Evolutionary conservation across 2,888 invertebrate species (phyloP).

Genomic region (Bembecia ichneumoniformis): DNA sequence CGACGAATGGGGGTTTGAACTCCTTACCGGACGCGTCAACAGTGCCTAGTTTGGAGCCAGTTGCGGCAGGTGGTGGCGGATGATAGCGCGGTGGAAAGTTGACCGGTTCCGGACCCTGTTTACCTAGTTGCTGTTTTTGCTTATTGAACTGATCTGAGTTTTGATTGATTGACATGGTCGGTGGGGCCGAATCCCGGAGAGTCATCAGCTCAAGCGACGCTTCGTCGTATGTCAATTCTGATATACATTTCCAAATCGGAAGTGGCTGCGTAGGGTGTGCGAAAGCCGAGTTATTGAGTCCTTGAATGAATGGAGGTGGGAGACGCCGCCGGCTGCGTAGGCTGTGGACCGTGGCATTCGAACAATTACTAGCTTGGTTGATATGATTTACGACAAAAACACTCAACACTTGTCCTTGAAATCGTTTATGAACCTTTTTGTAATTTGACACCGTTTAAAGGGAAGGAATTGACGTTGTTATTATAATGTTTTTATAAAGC

Average conservation of each 20-base stretch:
- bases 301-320: constrained; percentile 65
- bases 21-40: constrained; percentile 65
- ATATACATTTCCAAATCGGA: constrained; percentile 44
- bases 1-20: constrained; percentile 52
- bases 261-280: constrained; percentile 31
- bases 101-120: constrained; percentile 68
- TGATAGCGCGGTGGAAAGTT: constrained; percentile 83
- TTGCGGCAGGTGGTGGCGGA: constrained; percentile 79
- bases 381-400: not conserved
- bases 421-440: not conserved
- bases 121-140: constrained; percentile 67
- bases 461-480: constrained; percentile 19
- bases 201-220: constrained; percentile 42
- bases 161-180: constrained; percentile 69
- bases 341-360: constrained; percentile 66
- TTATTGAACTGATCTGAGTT: constrained; percentile 62
- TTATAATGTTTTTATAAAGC: constrained; percentile 34
- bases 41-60: constrained; percentile 76
- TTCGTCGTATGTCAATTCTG: constrained; percentile 26
- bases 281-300: constrained; percentile 59
- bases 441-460: not conserved
- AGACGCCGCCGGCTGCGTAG: constrained; percentile 66
- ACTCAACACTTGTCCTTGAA: not conserved
- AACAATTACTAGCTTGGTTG: constrained; percentile 37
- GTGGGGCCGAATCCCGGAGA: constrained; percentile 31